Evolutionary conservation across 2,113 vertebrate genomes (phyloP), one percentile per base, ranked within the genome.

Genomic region (Gasterosteus nipponicus): DNA sequence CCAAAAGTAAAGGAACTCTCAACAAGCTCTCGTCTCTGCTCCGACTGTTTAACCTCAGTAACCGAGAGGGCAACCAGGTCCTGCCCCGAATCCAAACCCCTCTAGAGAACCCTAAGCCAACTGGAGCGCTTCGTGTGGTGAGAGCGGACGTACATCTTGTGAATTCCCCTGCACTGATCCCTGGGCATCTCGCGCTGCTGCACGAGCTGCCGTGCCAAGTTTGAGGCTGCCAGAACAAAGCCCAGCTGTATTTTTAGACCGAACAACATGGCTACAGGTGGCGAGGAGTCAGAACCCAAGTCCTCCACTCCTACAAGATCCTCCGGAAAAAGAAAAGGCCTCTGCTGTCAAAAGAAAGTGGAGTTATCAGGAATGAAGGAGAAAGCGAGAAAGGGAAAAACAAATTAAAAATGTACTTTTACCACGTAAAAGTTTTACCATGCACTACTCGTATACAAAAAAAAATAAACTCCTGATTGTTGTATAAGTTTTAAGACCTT

Each of bases 231-330:
- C 80, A 83, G 85, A 87, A 90, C 83, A 90, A 90, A 90, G 81
- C 46, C 0, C 7, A 1, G 26, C 78, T 33, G 75, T 90, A 89
- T 91, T 90, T 91, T 87, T 89, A 87, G 90, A 85, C 4, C 0
- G 51, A 86, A 58, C 84, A 73, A 82, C 82, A 82, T 82, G 84
- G 88, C 86, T 87, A 87, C 90, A 91, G 89, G 84, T 91, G 90
- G 85, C 73, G 88, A 88, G 65, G 89, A 90, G 89, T 89, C 89
- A 90, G 83, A 86, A 87, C 81, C 75, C 59, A 29, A 47, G 82
- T 84, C 78, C 85, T 83, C 65, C 73, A 88, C 89, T 90, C 89
- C 87, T 82, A 90, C 89, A 86, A 82, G 87, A 84, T 90, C 85
- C 83, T 89, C 83, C 60, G 47, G 86, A 90, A 89, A 86, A 87